Conservation (phyloP, 2,888 invertebrate species). For the Punctoribates punctum region DNA sequence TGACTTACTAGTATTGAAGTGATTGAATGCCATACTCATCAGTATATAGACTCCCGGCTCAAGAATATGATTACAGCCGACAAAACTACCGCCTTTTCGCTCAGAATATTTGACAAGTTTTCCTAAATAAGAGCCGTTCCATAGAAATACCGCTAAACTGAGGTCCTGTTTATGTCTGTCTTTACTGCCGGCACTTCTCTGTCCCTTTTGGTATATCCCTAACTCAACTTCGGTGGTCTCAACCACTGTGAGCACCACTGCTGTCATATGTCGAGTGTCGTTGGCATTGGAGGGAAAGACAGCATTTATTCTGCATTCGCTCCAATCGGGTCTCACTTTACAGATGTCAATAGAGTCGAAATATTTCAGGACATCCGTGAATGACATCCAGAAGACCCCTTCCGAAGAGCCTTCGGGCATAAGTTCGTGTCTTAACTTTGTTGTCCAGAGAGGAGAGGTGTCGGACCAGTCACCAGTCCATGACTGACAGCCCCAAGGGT, state of each 20-base stretch:
- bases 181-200: constrained; percentile 74
- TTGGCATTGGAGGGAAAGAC: constrained; percentile 78
- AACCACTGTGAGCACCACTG: constrained; percentile 80
- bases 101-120: constrained; percentile 77
- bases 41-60: constrained; percentile 89
- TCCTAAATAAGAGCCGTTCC: constrained; percentile 67
- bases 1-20: constrained; percentile 73
- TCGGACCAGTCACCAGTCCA: constrained; percentile 96
- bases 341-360: constrained; percentile 98
- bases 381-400: constrained; percentile 98
- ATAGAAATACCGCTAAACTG: constrained; percentile 78
- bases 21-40: constrained; percentile 89
- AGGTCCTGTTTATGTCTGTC: constrained; percentile 85
- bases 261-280: constrained; percentile 69
- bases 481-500: constrained; percentile 98
- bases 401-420: constrained; percentile 77
- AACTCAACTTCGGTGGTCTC: constrained; percentile 96
- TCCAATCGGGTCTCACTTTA: constrained; percentile 88
- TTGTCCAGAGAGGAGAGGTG: constrained; percentile 68
- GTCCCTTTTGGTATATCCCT: constrained; percentile 89
- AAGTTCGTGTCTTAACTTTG: constrained; percentile 64
- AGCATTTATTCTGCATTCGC: constrained; percentile 80
- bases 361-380: constrained; percentile 87
- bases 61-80: constrained; percentile 91
- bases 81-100: constrained; percentile 79